A percentile compares a stretch with the other conserved stretches of the same genome.
These are phyloP conservation scores for Oophaga pumilio DNA, from an alignment of 2,113 vertebrate genomes.

Conservation along the genomic window DNA sequence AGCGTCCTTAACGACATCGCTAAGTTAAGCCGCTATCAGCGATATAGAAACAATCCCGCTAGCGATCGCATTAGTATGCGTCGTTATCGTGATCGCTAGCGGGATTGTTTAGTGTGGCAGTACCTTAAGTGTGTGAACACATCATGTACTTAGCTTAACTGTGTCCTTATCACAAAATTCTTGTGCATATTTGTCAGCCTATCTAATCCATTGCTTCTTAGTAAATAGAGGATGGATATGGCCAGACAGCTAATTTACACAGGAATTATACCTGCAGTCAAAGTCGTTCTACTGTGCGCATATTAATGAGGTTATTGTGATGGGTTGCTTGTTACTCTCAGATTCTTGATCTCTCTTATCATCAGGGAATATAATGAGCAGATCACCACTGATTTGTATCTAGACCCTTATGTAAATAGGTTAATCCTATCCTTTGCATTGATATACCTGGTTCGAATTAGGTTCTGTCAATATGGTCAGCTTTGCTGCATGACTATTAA, in stretches of 20 bases:
- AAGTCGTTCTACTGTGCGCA: slow-evolving; percentile 19
- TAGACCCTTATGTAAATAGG: slow-evolving; percentile 9
- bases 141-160: not conserved
- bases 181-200: slow-evolving; percentile 17
- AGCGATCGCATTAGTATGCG: no score
- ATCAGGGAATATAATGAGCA: not conserved
- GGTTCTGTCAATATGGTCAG: not conserved
- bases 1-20: no score
- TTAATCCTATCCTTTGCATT: not conserved
- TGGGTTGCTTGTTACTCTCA: slow-evolving; percentile 20
- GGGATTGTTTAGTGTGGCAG: no score
- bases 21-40: no score
- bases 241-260: slow-evolving; percentile 43
- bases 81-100: no score
- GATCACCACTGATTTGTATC: not conserved
- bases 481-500: not conserved
- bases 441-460: not conserved
- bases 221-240: slow-evolving; percentile 23
- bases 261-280: slow-evolving; percentile 46
- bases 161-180: slow-evolving; percentile 15
- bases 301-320: slow-evolving; percentile 32
- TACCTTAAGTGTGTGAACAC: not conserved
- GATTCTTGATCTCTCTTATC: not conserved
- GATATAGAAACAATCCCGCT: no score
- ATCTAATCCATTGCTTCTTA: slow-evolving; percentile 42